Evolutionary conservation across 2,113 vertebrate genomes (phyloP), one percentile per base, ranked within the genome.

Genomic region (Actenoides hombroni): DNA sequence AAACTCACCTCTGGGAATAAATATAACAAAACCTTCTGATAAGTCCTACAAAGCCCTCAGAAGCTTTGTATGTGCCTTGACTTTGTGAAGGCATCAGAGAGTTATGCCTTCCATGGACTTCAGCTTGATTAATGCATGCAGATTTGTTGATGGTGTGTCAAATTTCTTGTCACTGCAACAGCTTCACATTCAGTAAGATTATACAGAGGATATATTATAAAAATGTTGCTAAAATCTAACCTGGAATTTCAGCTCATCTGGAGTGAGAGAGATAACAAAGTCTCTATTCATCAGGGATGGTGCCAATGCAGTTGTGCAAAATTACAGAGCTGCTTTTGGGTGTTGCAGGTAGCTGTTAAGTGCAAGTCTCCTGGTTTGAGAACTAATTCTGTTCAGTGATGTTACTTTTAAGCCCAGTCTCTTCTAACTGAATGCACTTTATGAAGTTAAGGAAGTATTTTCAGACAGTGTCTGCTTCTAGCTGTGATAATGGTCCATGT

Each of bases 331-430:
- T 65, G 9, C 5, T 21, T 78, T 76, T 39, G 37, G 13, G 17
- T 75, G n/a, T 40, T 78, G 8, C 2, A 6, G 13, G 33, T 25
- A 39, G 35, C 65, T 0, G 0, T 39, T 18, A 23, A 3, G 5
- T 29, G 15, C 12, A 51, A 51, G 24, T 25, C 23, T 51, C 49
- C 49, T 51, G 49, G 21, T 51, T 51, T 51, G 49, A 51, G 49
- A 51, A 25, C 49, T 25, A 25, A 51, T 51, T 51, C 49, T 51
- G 49, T 25, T 51, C 49, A 51, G 49, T 25, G 24, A 51, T 51
- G 23, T 25, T 51, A 51, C 46, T 51, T 25, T 51, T 51, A 24
- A 51, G 49, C 49, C 24, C 49, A 51, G 24, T 51, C 49, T 51
- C 49, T 51, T 51, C 49, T 51, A 25, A 51, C 49, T 51, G 49